Conservation (phyloP, 1,140 invertebrate species). For the Drosophila saltans region DNA sequence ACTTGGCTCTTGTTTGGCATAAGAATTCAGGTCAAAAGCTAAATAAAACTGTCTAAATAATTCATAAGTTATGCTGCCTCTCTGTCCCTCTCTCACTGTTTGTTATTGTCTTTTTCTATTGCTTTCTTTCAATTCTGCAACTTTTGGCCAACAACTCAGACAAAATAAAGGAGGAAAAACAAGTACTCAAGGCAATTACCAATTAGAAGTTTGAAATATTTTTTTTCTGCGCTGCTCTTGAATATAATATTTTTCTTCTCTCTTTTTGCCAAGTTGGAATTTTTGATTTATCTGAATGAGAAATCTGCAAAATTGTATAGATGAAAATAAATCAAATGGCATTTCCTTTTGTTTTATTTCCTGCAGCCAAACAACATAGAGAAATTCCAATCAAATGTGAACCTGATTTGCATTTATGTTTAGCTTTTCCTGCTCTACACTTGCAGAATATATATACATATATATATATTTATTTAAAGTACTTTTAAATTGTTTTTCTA, state of each 20-base stretch:
- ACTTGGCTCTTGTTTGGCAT: neutral
- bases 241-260: neutral
- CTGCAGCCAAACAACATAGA: neutral
- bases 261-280: neutral
- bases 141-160: conserved; percentile 13
- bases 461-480: too few species aligned
- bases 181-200: conserved; percentile 24
- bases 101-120: neutral
- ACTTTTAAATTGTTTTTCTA: too few species aligned
- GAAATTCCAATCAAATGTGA: neutral
- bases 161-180: neutral
- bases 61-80: conserved; percentile 5
- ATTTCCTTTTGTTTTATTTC: neutral
- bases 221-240: neutral
- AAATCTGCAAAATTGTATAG: conserved; percentile 1
- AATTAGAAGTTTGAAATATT: conserved; percentile 22
- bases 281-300: conserved; percentile 9
- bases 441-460: too few species aligned
- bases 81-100: neutral
- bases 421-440: neutral
- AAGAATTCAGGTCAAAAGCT: conserved; percentile 19
- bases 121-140: neutral
- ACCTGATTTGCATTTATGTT: neutral
- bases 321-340: conserved; percentile 3
- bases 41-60: conserved; percentile 30